Evolutionary conservation across 1,140 invertebrate species (phyloP).

Genomic region (Drosophila gunungcola): DNA sequence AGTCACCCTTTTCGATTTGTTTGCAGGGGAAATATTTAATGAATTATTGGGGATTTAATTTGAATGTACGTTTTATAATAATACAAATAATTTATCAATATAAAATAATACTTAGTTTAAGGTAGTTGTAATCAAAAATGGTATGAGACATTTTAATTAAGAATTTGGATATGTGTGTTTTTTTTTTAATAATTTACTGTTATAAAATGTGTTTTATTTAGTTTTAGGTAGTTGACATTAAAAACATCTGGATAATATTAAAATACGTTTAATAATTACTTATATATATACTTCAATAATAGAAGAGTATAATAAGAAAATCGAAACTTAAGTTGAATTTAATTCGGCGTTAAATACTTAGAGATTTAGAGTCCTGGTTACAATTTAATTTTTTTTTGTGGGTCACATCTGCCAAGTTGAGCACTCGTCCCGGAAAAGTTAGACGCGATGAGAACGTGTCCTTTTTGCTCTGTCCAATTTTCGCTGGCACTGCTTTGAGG

Average conservation of each 20-base stretch:
- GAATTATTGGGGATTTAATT: not conserved
- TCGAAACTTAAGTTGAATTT: no score
- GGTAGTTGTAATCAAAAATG: not conserved
- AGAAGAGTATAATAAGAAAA: no score
- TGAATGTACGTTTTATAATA: not conserved
- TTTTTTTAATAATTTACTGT: no score
- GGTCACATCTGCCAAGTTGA: not conserved
- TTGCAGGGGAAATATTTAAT: not conserved
- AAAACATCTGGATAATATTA: no score
- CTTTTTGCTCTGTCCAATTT: not conserved
- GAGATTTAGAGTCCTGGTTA: not conserved
- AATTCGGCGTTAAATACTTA: no score
- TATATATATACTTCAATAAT: no score
- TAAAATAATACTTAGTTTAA: no score
- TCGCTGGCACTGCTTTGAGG: constrained; percentile 2
- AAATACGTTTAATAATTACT: no score
- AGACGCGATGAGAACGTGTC: constrained; percentile 3
- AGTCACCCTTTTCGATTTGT: not conserved
- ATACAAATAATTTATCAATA: not conserved
- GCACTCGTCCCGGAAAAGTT: constrained; percentile 5
- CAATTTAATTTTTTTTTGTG: not conserved
- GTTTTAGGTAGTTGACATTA: no score
- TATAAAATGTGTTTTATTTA: no score
- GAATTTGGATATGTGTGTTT: no score
- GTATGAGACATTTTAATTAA: not conserved